These are phyloP conservation scores for Hedya salicella DNA, from an alignment of 2,888 invertebrate species.

Conservation along the genomic window DNA sequence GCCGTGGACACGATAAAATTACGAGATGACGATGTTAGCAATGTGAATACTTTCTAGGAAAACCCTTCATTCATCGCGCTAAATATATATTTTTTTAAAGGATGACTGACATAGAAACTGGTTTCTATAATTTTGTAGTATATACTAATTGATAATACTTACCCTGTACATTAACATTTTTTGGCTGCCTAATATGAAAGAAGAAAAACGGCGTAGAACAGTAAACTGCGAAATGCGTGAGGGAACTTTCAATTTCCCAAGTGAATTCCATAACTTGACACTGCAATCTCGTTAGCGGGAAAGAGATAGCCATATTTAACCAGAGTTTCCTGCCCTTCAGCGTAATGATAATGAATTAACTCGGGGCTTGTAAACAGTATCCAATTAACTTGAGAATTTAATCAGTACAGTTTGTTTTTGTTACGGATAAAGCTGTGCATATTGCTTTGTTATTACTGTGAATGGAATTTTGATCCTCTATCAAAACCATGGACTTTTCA, in stretches of 20 bases:
- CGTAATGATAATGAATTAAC: conserved; percentile 66
- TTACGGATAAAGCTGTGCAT: conserved; percentile 41
- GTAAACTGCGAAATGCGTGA: conserved; percentile 16
- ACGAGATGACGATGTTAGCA: too few species aligned
- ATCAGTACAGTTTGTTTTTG: conserved; percentile 52
- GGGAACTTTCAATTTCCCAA: conserved; percentile 39
- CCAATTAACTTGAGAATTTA: conserved; percentile 62
- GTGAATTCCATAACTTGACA: conserved; percentile 47
- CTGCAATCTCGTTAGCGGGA: conserved; percentile 50
- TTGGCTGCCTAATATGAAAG: too few species aligned
- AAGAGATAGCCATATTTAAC: conserved; percentile 43
- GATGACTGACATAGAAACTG: too few species aligned
- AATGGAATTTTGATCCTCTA: conserved; percentile 28
- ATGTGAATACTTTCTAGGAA: too few species aligned
- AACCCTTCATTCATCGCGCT: too few species aligned
- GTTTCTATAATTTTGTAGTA: too few species aligned
- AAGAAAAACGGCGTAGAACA: conserved; percentile 22
- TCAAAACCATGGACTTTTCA: too few species aligned
- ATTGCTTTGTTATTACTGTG: conserved; percentile 18
- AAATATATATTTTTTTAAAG: too few species aligned
- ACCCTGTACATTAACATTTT: too few species aligned
- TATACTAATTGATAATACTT: too few species aligned
- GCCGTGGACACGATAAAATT: too few species aligned
- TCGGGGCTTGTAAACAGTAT: conserved; percentile 58
- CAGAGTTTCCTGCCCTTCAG: conserved; percentile 40